Evolutionary conservation across 2,888 invertebrate genomes (phyloP).

Genomic region (Danaus chrysippus): DNA sequence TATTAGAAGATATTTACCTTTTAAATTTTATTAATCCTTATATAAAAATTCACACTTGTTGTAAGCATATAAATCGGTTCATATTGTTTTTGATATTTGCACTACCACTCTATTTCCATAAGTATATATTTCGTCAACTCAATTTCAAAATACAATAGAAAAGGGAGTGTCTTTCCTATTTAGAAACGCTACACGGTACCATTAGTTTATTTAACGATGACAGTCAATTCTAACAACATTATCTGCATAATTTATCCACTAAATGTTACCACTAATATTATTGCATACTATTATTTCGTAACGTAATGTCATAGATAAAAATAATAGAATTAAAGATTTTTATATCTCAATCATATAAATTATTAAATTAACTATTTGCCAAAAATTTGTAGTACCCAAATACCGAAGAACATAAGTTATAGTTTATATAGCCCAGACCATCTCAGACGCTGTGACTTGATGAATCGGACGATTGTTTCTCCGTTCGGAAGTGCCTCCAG

Average conservation of each 20-base stretch:
- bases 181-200: slow-evolving; percentile 26
- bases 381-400: too few relatives aligned
- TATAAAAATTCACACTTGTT: neutral
- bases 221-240: slow-evolving; percentile 19
- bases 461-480: too few relatives aligned
- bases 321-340: too few relatives aligned
- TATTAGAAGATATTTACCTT: slow-evolving; percentile 5
- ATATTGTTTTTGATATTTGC: slow-evolving; percentile 19
- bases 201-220: slow-evolving; percentile 29
- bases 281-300: too few relatives aligned
- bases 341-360: too few relatives aligned
- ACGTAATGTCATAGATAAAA: too few relatives aligned
- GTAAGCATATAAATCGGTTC: slow-evolving; percentile 5
- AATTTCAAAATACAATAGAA: slow-evolving; percentile 24
- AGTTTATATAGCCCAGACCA: too few relatives aligned
- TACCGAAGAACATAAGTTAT: too few relatives aligned
- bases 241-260: neutral
- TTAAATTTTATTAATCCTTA: neutral
- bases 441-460: too few relatives aligned
- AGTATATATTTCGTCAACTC: slow-evolving; percentile 9
- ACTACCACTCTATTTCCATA: slow-evolving; percentile 16
- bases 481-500: too few relatives aligned
- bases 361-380: too few relatives aligned
- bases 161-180: slow-evolving; percentile 34
- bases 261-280: too few relatives aligned